Base-by-base conservation (phyloP, 2,797 vertebrate species). In the Eulemur coronatus region DNA sequence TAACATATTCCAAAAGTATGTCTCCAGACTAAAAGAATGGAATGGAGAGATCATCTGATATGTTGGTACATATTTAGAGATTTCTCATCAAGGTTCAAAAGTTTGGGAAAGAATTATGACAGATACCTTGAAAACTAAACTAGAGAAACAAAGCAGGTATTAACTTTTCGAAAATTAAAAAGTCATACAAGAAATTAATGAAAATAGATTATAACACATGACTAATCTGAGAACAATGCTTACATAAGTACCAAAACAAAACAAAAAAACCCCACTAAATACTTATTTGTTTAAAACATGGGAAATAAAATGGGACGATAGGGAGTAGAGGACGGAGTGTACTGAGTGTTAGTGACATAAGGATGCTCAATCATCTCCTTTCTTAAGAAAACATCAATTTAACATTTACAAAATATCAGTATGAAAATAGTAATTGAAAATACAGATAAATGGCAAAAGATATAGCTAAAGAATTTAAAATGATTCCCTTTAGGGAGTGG, bases 51-150 rank as follows among this genome's bases (percentile, higher is more conserved):
- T 76, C 35, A 52, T 20, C 10, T 86, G 50, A 84, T 9, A 26
- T 4, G 57, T 59, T 38, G 79, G 20, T 70, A n/a, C 7, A 13
- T 28, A 41, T 65, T 70, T 55, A 50, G 38, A 57, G 28, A 86
- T 70, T 28, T 70, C 20, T 46, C 24, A 94, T 50, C 59, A 52
- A 89, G 20, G 1, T 26, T 80, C 12, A 87, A 84, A 6, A 75
- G 3, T 50, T 88, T 61, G 52, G 18, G 14, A 57, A 85, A 41
- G 7, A 73, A 82, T 43, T 48, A 38, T 52, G 38, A 80, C 7
- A 91, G 11, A 88, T 12, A 80, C 0, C 4, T 76, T 28, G 8
- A 88, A 89, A 91, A 84, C 76, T 52, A 93, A 95, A 81, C 70
- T 63, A 35, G 57, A 81, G 52, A 92, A 88, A 82, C 26, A 91